Evolutionary conservation across 2,797 vertebrate species (phyloP).

Genomic region (Sebastes elongatus): DNA sequence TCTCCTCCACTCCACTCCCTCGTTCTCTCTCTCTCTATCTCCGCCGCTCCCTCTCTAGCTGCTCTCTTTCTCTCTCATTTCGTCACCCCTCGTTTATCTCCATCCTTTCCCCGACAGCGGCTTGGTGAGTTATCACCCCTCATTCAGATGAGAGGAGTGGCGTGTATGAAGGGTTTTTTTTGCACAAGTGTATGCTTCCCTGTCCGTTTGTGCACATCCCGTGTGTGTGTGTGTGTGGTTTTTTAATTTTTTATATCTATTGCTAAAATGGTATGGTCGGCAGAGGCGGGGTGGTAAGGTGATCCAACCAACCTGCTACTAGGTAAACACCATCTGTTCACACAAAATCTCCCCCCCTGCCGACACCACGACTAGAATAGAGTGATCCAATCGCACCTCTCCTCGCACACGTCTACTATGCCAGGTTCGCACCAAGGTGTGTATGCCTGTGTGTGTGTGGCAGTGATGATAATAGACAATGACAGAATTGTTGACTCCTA

Average conservation of each 20-base stretch:
- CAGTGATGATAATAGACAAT: constrained; percentile 53
- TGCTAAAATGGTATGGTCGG: constrained; percentile 79
- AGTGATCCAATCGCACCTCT: constrained; percentile 87
- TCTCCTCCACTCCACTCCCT: constrained; percentile 9
- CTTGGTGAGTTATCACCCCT: constrained; percentile 69
- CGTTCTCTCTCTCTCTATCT: constrained; percentile 43
- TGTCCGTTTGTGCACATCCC: neutral
- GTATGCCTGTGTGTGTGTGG: constrained; percentile 18
- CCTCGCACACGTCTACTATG: constrained; percentile 76
- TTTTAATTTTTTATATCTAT: constrained; percentile 16
- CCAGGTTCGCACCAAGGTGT: constrained; percentile 66
- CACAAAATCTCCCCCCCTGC: constrained; percentile 66
- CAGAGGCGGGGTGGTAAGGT: constrained; percentile 81
- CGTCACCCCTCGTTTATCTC: constrained; percentile 70
- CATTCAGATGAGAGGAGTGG: constrained; percentile 66
- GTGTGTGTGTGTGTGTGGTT: neutral
- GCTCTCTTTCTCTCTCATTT: constrained; percentile 70
- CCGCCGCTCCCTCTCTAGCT: constrained; percentile 48
- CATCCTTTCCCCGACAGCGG: constrained; percentile 66
- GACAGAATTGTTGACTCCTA: constrained; percentile 39
- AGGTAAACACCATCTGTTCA: constrained; percentile 95
- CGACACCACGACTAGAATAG: constrained; percentile 73
- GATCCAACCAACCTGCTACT: constrained; percentile 87
- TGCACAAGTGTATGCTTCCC: neutral
- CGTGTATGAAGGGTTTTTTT: constrained; percentile 12